phyloP scores from a whole-genome alignment of 2,797 vertebrate species.

The Bufotes viridis region DNA sequence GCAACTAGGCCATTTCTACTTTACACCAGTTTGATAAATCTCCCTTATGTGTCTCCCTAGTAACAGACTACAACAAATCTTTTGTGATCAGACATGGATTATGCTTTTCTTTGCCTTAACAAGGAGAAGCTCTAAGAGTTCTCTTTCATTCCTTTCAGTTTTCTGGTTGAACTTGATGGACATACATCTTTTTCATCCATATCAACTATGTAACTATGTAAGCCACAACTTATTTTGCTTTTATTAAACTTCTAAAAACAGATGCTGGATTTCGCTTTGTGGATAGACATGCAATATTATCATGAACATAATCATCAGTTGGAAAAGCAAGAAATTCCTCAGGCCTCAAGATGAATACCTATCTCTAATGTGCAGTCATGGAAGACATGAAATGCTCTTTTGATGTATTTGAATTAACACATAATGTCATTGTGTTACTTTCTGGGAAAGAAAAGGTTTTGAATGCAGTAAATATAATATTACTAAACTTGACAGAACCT shows the following conservation, averaged over 20 bases:
- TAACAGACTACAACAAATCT: no score
- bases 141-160: not conserved
- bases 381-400: conserved; percentile 27
- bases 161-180: no score
- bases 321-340: conserved; percentile 18
- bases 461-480: conserved; percentile 23
- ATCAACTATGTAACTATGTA: not conserved
- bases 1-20: no score
- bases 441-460: conserved; percentile 39
- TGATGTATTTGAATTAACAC: conserved; percentile 43
- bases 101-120: no score
- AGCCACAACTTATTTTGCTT: not conserved
- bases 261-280: not conserved
- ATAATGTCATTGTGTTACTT: conserved; percentile 40
- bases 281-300: not conserved
- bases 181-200: not conserved
- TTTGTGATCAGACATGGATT: no score
- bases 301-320: not conserved
- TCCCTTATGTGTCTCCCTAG: no score
- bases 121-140: no score
- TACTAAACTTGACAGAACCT: not conserved
- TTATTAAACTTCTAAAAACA: not conserved
- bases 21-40: no score
- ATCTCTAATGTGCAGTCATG: conserved; percentile 32
- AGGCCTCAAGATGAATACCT: no score